These are phyloP conservation scores for Pandion haliaetus DNA, from an alignment of 2,113 vertebrate species.

Conservation along the genomic window DNA sequence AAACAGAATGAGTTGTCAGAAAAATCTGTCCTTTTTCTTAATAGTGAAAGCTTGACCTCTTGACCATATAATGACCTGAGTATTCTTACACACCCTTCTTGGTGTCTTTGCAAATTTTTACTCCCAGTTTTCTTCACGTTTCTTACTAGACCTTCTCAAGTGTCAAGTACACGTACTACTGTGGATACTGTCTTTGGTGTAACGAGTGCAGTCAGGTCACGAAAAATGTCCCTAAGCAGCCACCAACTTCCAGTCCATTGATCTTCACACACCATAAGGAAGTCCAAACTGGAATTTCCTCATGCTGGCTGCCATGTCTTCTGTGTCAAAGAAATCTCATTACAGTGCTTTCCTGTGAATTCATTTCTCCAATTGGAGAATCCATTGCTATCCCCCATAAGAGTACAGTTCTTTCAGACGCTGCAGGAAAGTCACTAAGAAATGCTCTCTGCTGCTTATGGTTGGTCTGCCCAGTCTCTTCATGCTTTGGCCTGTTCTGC, in stretches of 20 bases:
- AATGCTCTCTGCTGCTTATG: neutral
- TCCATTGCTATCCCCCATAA: neutral
- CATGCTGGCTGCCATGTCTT: neutral
- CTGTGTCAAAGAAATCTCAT: neutral
- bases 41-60: neutral
- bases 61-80: neutral
- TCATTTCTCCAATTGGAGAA: neutral
- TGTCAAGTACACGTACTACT: neutral
- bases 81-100: neutral
- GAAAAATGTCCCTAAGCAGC: neutral
- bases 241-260: neutral
- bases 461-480: neutral
- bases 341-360: neutral
- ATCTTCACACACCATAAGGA: neutral
- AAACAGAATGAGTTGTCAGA: neutral
- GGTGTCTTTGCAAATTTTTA: conserved; percentile 1
- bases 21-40: neutral
- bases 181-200: neutral
- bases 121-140: neutral
- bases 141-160: neutral
- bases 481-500: neutral
- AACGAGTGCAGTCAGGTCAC: neutral
- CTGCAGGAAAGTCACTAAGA: neutral
- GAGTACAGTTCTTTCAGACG: neutral
- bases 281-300: neutral